phyloP scores from a whole-genome alignment of 1,140 invertebrate species.

The Whitmania pigra region DNA sequence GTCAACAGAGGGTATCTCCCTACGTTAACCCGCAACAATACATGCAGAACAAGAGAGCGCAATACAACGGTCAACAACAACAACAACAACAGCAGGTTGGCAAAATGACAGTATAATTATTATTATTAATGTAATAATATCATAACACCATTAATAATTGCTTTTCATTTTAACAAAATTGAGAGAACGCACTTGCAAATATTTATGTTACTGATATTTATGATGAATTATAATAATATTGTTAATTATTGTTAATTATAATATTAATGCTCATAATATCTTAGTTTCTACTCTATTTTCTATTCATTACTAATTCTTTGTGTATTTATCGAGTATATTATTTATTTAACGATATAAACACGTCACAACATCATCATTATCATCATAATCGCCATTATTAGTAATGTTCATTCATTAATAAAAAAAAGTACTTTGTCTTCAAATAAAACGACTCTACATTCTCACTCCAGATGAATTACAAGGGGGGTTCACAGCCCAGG shows the following conservation, averaged over 20 bases:
- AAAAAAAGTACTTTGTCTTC: not conserved
- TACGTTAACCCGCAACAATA: conserved; percentile 18
- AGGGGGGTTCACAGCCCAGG: not conserved
- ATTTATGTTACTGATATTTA: too few species aligned
- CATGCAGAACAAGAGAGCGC: conserved; percentile 18
- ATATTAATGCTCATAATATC: too few species aligned
- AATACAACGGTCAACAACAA: conserved; percentile 12
- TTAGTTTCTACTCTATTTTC: not conserved
- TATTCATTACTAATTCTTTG: too few species aligned
- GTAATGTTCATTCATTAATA: not conserved
- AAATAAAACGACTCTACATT: not conserved
- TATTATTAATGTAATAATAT: too few species aligned
- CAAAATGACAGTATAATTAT: too few species aligned
- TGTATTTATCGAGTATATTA: too few species aligned
- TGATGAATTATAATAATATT: too few species aligned
- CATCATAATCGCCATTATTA: not conserved
- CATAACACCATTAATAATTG: too few species aligned
- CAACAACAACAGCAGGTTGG: not conserved
- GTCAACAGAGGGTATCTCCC: conserved; percentile 10
- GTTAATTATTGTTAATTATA: not conserved
- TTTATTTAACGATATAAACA: too few species aligned
- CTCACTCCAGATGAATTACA: not conserved
- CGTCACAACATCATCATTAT: not conserved
- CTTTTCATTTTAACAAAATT: too few species aligned
- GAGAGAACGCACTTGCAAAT: too few species aligned